Base-by-base conservation (phyloP, 2,113 vertebrate species). In the Panurus biarmicus region DNA sequence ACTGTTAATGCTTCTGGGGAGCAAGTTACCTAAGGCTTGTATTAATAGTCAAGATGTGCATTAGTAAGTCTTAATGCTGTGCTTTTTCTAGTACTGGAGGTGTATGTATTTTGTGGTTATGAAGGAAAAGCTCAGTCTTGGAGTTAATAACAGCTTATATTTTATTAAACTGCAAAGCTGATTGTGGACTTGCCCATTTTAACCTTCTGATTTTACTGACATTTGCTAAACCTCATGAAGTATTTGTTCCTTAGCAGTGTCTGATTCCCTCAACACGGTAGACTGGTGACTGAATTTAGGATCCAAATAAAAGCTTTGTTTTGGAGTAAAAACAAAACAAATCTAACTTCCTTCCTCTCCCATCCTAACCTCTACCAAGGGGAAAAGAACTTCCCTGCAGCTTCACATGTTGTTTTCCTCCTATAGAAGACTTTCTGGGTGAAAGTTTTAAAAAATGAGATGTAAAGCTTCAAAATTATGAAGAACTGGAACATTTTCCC, bases 371-470 rank as follows among this genome's bases (percentile, higher is more conserved):
- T 89, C 92, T 94, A 60, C 72, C 48, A 81, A 67, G 36, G 82
- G 75, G 60, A 85, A 94, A 38, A 69, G 75, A 87, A 71, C 85
- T 93, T 94, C 95, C 75, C 94, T 94, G 93, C 76, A 95, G 91
- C 38, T 83, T 93, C 17, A 22, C 26, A 19, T 95, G 89, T 85
- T 93, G 62, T 93, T 95, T 96, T 97, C 82, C 78, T 97, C 51
- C 78, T 83, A 26, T 51, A 87, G 95, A 89, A 90, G 85, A 40
- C 44, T 91, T 94, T 91, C 78, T 94, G 64, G 91, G 94, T 95
- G 75, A 94, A 83, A 85, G 95, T 96, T 95, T 80, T 70, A 62
- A 45, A 77, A 60, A 77, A 72, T 44, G 54, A 80, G 23, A 67
- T 70, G 24, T 40, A 40, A 77, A 66, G 31, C n/a, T 80, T 87